phyloP scores from a whole-genome alignment of 1,140 invertebrate species.

The Drosophila mayri region DNA sequence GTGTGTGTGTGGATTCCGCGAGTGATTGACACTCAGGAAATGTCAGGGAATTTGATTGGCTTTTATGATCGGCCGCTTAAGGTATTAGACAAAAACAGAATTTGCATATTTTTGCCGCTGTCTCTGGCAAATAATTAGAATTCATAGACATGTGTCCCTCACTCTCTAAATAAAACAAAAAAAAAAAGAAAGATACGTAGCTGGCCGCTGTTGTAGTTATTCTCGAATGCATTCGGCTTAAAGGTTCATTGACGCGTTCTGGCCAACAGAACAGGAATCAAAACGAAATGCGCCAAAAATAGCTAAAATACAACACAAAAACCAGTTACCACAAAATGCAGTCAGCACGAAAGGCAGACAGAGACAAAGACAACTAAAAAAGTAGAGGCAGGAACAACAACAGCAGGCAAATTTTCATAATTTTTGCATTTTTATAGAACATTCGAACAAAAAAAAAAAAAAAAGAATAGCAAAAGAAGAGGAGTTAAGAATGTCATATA shows the following conservation, averaged over 20 bases:
- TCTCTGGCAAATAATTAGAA: constrained; percentile 67
- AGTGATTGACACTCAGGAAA: constrained; percentile 81
- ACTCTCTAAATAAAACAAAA: constrained; percentile 16
- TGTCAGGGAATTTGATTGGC: constrained; percentile 78
- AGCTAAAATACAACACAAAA: constrained; percentile 70
- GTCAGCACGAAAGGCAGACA: constrained; percentile 29
- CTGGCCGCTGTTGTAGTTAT: constrained; percentile 17
- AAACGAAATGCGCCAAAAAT: constrained; percentile 81
- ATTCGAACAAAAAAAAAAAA: constrained; percentile 22
- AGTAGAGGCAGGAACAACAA: constrained; percentile 15
- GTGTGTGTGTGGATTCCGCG: constrained; percentile 45
- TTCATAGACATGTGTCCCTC: constrained; percentile 72
- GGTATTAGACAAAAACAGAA: constrained; percentile 71
- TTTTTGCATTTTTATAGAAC: constrained; percentile 78
- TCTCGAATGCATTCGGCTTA: constrained; percentile 31
- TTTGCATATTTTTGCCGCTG: constrained; percentile 73
- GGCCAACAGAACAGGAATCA: constrained; percentile 73
- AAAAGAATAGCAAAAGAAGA: constrained; percentile 8
- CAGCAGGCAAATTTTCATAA: constrained; percentile 69
- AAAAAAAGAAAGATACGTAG: not conserved
- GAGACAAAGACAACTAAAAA: constrained; percentile 14
- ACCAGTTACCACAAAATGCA: constrained; percentile 67
- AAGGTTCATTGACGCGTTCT: constrained; percentile 72
- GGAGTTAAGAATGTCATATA: not conserved
- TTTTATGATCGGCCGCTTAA: constrained; percentile 68